Evolutionary conservation across 1,140 invertebrate genomes (phyloP).

Genomic region (Meloidogyne floridensis): DNA sequence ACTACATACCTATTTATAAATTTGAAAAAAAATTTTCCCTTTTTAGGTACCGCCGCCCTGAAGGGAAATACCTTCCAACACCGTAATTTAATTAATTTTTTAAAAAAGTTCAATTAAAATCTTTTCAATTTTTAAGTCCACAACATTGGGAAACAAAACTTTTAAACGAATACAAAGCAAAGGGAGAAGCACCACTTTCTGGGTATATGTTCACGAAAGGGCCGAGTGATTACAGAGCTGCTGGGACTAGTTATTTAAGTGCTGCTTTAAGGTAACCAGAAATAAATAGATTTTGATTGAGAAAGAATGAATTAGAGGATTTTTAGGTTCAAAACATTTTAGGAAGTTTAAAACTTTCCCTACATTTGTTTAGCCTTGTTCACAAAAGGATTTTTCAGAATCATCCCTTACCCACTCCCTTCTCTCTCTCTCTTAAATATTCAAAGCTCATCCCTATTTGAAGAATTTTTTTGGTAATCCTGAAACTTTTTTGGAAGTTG

Average conservation of each 20-base stretch:
- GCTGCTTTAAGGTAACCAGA: slow-evolving; percentile 50
- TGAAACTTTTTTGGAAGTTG: too few species aligned
- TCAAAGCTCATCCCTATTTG: too few species aligned
- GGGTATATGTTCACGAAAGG: slow-evolving; percentile 58
- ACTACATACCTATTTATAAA: too few species aligned
- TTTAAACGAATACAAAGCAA: slow-evolving; percentile 49
- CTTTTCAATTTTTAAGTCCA: slow-evolving; percentile 49
- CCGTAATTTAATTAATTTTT: slow-evolving; percentile 25
- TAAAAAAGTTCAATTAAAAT: background rate
- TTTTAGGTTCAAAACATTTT: background rate
- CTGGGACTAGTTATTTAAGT: slow-evolving; percentile 60
- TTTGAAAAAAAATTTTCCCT: background rate
- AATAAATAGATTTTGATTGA: background rate
- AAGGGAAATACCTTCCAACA: slow-evolving; percentile 27
- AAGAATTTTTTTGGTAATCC: too few species aligned
- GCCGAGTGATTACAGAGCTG: slow-evolving; percentile 53
- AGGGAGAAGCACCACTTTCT: slow-evolving; percentile 60
- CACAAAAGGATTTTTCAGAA: too few species aligned
- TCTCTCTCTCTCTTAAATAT: too few species aligned
- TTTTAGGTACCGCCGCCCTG: slow-evolving; percentile 26
- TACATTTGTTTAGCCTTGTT: too few species aligned
- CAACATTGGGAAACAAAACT: slow-evolving; percentile 63
- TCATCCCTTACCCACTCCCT: too few species aligned
- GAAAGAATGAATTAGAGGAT: background rate
- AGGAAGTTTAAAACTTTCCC: too few species aligned